phyloP scores from a whole-genome alignment of 2,113 vertebrate genomes.

The Aythya baeri region DNA sequence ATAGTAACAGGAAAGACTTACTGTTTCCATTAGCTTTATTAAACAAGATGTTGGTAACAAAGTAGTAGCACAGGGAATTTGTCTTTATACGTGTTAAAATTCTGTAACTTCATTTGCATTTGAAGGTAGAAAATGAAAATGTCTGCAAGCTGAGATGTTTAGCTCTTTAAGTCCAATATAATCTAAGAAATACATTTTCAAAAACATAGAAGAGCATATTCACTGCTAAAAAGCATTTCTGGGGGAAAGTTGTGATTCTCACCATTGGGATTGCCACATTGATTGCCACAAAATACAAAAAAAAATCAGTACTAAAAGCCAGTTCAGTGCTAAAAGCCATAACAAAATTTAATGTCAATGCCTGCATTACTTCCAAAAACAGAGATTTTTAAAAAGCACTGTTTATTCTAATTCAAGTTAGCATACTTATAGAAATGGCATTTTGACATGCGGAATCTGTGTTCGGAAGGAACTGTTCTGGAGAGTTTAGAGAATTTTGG shows the following conservation, averaged over 20 bases:
- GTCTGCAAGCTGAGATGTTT: background rate
- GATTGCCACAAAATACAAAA: background rate
- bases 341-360: background rate
- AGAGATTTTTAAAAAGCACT: background rate
- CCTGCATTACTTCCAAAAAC: background rate
- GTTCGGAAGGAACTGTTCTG: no score
- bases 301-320: background rate
- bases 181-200: background rate
- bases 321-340: background rate
- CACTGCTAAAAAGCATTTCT: background rate
- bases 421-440: no score
- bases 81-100: background rate
- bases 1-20: background rate
- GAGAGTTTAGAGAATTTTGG: no score
- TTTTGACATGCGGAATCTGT: no score
- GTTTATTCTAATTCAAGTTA: background rate
- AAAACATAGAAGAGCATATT: background rate
- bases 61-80: background rate
- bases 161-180: background rate
- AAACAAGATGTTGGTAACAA: background rate
- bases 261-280: background rate
- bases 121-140: background rate
- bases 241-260: background rate
- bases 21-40: background rate
- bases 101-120: background rate